Evolutionary conservation across 2,888 invertebrate species (phyloP).

Genomic region (Synergus japonicus): DNA sequence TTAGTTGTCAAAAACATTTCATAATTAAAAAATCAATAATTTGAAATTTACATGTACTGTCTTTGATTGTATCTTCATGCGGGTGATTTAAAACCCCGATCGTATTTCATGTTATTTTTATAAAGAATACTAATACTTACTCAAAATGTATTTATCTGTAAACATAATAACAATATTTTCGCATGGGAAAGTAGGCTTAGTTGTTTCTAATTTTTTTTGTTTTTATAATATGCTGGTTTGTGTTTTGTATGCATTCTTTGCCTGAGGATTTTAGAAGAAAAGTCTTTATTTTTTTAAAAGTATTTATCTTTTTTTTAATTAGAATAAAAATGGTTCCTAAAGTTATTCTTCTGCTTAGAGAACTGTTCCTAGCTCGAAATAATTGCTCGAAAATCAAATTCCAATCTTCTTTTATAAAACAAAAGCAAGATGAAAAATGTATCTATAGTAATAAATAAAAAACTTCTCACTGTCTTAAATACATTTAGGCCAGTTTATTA

Average conservation of each 20-base stretch:
- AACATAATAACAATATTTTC: neutral
- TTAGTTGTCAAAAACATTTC: no score
- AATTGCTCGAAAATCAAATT: no score
- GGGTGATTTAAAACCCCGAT: neutral
- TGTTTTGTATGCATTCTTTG: neutral
- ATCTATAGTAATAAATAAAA: neutral
- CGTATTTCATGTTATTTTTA: neutral
- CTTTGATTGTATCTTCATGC: neutral
- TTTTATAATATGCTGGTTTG: neutral
- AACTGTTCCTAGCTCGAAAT: no score
- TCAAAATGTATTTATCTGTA: neutral
- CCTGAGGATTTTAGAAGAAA: neutral
- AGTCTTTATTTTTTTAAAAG: neutral
- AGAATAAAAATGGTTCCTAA: neutral
- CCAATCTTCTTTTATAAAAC: no score
- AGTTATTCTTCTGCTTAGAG: no score
- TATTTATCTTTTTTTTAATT: neutral
- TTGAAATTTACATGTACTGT: no score
- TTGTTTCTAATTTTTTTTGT: neutral
- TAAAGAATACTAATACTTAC: neutral
- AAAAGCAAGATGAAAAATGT: neutral
- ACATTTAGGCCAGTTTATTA: conserved; percentile 24
- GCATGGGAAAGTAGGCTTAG: neutral
- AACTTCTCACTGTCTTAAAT: neutral
- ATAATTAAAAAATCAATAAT: no score